Base-by-base conservation (phyloP, 35 echinoderm and acorn worm genomes). In the Antedon bifida region DNA sequence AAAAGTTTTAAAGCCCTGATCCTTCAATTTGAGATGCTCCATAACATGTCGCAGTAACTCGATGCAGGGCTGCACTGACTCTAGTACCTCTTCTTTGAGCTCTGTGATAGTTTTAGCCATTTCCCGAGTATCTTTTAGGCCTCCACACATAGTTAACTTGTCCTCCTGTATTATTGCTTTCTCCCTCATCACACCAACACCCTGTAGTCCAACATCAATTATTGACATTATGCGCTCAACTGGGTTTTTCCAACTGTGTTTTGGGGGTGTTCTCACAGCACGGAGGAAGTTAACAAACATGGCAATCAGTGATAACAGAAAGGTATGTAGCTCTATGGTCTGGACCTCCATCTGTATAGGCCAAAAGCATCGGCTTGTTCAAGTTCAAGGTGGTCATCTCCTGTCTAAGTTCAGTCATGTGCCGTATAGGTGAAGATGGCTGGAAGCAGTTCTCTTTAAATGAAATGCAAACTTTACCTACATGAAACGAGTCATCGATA, bases 181-280 rank as follows among this genome's bases (percentile, higher is more conserved):
- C 28, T 64, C 45, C 13, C 82, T 36, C 82, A 83, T 83, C 0
- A 83, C 31, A 26, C 82, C 82, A 73, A 83, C 44, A 16, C 34
- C 82, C 56, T 83, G 82, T 7, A 83, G 82, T 26, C 44, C 82
- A 23, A 83, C 5, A n/a, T 83, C 73, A 5, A 83, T 30, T 29
- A 73, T 83, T 4, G 82, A 83, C 82, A 83, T 83, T 9, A 83
- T 83, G 0, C 82, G 9, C 34, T 83, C 82, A 73, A 44, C 82
- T 8, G 82, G 82, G 34, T 83, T 83, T 35, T 83, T 83, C 82
- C 82, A 83, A 12, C 35, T 46, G 28, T 83, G 82, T 4, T 45
- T 32, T 0, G 82, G 82, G 64, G 82, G 82, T 17, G 82, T 83
- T 16, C 56, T 36, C 1, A 83, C 45, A 10, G 56, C 42, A 32